A percentile compares a stretch with the other conserved stretches of the same genome.
phyloP scores from a whole-genome alignment of 2,113 vertebrate species.

The Pongo abelii region DNA sequence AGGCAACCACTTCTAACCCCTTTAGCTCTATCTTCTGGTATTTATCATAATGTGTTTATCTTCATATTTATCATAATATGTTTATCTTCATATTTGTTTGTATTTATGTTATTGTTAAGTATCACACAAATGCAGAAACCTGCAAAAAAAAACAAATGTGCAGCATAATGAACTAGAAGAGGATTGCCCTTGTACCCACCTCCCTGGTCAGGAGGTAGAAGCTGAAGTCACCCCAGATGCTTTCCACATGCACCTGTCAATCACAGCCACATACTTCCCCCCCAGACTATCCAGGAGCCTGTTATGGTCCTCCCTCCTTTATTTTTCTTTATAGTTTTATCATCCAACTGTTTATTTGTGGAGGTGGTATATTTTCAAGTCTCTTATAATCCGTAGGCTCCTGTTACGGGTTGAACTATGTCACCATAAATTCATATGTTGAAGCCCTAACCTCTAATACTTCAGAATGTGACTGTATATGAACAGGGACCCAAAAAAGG shows the following conservation, averaged over 20 bases:
- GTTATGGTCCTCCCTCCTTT: neutral
- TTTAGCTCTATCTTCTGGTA: neutral
- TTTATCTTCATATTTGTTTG: neutral
- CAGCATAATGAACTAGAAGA: neutral
- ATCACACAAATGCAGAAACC: neutral
- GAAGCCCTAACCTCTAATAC: neutral
- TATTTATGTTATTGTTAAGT: neutral
- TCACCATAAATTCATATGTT: neutral
- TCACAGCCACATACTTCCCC: fast-evolving
- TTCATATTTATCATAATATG: neutral
- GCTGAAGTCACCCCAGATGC: neutral
- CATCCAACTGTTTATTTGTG: neutral
- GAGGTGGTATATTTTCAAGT: neutral
- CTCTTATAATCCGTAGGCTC: neutral
- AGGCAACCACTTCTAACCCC: neutral
- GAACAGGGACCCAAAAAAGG: neutral
- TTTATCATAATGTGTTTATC: neutral
- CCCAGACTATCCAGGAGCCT: neutral
- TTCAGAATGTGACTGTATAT: neutral
- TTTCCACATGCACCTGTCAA: no score
- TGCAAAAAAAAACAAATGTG: neutral
- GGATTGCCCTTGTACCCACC: no score
- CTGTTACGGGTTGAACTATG: no score
- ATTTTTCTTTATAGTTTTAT: neutral
- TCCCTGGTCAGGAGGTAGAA: neutral